These are phyloP conservation scores for Diachasmimorpha longicaudata DNA, from an alignment of 1,140 invertebrate genomes.

Conservation along the genomic window DNA sequence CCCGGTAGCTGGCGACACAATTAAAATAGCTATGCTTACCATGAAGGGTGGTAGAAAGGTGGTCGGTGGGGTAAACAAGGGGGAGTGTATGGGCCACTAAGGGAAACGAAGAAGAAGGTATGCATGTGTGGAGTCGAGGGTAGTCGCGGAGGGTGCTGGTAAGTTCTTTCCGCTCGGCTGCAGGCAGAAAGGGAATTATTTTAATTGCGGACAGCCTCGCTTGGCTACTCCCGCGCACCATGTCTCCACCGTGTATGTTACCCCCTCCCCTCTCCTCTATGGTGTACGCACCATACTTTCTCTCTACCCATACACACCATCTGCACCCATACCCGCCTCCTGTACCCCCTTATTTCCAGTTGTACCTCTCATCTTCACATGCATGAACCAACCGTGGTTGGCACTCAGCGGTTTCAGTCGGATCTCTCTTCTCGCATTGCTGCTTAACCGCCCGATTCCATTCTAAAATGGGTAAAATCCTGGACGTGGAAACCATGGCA, in stretches of 20 bases:
- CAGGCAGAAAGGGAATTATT: constrained; percentile 65
- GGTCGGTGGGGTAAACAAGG: background rate
- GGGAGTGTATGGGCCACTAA: background rate
- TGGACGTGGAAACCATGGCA: background rate
- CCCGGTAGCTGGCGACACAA: constrained; percentile 45
- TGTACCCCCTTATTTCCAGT: constrained; percentile 18
- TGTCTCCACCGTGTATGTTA: constrained; percentile 38
- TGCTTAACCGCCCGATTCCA: constrained; percentile 14
- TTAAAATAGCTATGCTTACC: constrained; percentile 59
- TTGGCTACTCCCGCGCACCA: constrained; percentile 49
- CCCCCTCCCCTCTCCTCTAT: constrained; percentile 31
- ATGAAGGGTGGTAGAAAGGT: constrained; percentile 21
- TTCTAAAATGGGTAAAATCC: constrained; percentile 15
- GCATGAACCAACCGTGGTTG: constrained; percentile 10
- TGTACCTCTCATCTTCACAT: constrained; percentile 15
- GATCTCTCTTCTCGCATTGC: constrained; percentile 7
- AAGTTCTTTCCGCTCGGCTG: constrained; percentile 60
- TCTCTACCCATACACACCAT: constrained; percentile 16
- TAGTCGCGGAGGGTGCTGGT: constrained; percentile 47
- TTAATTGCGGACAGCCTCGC: constrained; percentile 64
- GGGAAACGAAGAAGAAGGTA: constrained; percentile 17
- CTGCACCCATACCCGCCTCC: constrained; percentile 30
- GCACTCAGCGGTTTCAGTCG: background rate
- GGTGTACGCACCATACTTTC: constrained; percentile 28
- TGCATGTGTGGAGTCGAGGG: constrained; percentile 29